phyloP scores from a whole-genome alignment of 2,113 vertebrate species.

The Pelecanoides urinatrix region DNA sequence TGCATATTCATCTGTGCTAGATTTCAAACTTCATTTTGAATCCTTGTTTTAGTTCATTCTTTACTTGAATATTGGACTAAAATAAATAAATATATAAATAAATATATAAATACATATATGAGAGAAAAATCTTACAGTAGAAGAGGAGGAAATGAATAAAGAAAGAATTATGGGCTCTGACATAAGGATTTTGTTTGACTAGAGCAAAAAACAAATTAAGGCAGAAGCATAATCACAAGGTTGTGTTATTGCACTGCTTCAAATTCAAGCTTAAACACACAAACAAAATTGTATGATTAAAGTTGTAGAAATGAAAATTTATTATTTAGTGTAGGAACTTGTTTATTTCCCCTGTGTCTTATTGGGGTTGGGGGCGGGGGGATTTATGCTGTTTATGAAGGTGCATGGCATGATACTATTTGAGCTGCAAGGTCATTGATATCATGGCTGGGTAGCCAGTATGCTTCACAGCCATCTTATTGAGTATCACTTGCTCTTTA shows the following conservation, averaged over 20 bases:
- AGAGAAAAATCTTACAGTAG: not conserved
- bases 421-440: not conserved
- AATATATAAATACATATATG: not conserved
- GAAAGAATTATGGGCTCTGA: not conserved
- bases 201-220: not conserved
- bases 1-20: not conserved
- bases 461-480: not conserved
- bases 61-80: not conserved
- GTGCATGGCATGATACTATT: not conserved
- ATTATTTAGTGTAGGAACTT: not conserved
- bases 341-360: not conserved
- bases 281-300: not conserved
- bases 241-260: not conserved
- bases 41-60: not conserved
- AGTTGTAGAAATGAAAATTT: not conserved
- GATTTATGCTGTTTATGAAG: not conserved
- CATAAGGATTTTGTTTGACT: not conserved
- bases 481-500: not conserved
- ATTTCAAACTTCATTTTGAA: not conserved
- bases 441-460: not conserved
- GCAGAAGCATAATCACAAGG: not conserved
- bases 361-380: accelerated
- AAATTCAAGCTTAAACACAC: not conserved
- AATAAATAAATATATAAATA: not conserved
- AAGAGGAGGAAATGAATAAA: not conserved